These are phyloP conservation scores for Galendromus occidentalis DNA, from an alignment of 1,140 invertebrate species.

Conservation along the genomic window DNA sequence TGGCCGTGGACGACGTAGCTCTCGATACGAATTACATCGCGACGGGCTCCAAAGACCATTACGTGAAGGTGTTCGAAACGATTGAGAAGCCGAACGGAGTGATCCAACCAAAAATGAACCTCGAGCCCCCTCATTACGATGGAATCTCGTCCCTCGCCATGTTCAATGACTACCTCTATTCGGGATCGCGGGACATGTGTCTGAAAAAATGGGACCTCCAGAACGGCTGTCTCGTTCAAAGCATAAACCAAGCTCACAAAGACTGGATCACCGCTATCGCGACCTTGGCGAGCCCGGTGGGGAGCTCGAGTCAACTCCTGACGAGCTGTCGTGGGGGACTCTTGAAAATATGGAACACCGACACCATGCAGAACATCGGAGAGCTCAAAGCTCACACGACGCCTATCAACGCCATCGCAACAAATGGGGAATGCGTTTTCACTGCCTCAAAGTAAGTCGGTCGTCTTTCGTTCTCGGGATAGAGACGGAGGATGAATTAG, in stretches of 20 bases:
- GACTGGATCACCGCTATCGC: constrained; percentile 65
- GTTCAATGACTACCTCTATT: constrained; percentile 44
- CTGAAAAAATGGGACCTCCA: constrained; percentile 68
- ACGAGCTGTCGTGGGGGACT: constrained; percentile 55
- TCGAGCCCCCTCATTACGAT: constrained; percentile 75
- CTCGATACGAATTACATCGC: constrained; percentile 37
- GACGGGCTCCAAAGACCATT: constrained; percentile 74
- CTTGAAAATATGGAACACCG: constrained; percentile 47
- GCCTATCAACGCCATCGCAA: constrained; percentile 51
- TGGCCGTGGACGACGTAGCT: constrained; percentile 43
- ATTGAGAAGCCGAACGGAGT: constrained; percentile 35
- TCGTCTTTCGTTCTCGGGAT: not conserved
- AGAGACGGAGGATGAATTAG: too few species aligned
- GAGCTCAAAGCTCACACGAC: constrained; percentile 50
- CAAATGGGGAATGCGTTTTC: constrained; percentile 49
- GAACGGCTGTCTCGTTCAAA: constrained; percentile 45
- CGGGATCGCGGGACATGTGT: constrained; percentile 63
- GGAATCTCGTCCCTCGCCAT: constrained; percentile 61
- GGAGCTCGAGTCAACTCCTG: constrained; percentile 31
- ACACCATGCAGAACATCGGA: constrained; percentile 40
- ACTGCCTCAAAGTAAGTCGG: constrained; percentile 42
- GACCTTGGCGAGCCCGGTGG: constrained; percentile 32
- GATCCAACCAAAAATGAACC: constrained; percentile 41
- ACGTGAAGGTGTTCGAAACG: constrained; percentile 47
- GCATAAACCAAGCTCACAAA: constrained; percentile 64